Percentiles rank a stretch among this genome's conserved stretches.
Evolutionary conservation across 2,113 vertebrate genomes (phyloP).

Genomic region (Toxotes chatareus): DNA sequence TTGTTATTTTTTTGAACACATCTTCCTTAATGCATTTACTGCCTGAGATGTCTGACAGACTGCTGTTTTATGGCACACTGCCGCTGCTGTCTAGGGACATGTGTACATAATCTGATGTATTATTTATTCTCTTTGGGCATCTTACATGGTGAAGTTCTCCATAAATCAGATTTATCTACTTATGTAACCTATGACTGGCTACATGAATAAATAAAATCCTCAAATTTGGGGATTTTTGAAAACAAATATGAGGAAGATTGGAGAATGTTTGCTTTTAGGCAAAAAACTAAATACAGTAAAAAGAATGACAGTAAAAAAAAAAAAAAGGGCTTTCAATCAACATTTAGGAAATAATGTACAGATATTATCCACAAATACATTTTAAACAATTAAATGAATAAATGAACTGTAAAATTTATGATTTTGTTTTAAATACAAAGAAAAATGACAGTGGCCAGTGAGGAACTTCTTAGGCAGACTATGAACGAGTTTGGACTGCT

Average conservation of each 20-base stretch:
- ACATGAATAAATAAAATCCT: neutral
- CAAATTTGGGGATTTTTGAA: neutral
- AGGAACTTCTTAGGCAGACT: too few relatives aligned
- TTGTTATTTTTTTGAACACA: constrained; percentile 25
- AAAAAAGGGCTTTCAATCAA: too few relatives aligned
- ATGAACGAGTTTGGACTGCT: too few relatives aligned
- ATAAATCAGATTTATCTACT: neutral
- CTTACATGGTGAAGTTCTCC: neutral
- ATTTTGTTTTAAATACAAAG: too few relatives aligned
- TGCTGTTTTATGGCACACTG: constrained; percentile 23
- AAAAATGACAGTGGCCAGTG: too few relatives aligned
- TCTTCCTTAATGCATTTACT: constrained; percentile 22
- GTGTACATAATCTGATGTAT: constrained; percentile 9
- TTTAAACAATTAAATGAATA: neutral
- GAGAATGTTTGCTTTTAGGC: neutral
- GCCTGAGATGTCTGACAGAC: constrained; percentile 19
- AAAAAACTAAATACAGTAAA: neutral
- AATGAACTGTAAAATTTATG: too few relatives aligned
- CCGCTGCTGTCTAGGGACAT: constrained; percentile 13
- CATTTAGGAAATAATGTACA: neutral
- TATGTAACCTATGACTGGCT: neutral
- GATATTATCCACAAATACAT: neutral
- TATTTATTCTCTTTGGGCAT: constrained; percentile 25
- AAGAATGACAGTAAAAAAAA: neutral
- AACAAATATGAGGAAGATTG: too few relatives aligned